Evolutionary conservation across 2,888 invertebrate genomes (phyloP).

Genomic region (Harpalus rufipes): DNA sequence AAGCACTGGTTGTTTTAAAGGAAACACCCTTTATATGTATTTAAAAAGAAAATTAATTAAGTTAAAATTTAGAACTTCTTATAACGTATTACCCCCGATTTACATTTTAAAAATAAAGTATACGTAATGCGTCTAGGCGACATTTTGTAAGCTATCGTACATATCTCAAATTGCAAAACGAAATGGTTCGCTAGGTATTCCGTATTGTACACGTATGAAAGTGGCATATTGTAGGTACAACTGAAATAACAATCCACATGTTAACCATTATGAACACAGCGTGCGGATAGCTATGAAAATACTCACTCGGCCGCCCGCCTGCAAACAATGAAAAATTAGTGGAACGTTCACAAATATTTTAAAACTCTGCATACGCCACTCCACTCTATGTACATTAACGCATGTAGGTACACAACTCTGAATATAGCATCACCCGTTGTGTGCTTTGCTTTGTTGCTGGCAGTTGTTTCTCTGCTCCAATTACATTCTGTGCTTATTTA

Average conservation of each 20-base stretch:
- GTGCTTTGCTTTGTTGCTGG: not conserved
- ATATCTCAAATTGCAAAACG: not conserved
- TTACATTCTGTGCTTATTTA: not conserved
- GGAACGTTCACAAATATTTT: constrained; percentile 61
- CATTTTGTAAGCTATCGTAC: not conserved
- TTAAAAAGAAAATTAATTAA: no score
- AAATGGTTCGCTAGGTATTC: constrained; percentile 1
- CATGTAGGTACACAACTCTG: not conserved
- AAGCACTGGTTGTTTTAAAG: no score
- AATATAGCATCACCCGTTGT: not conserved
- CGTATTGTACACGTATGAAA: constrained; percentile 36
- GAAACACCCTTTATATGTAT: no score
- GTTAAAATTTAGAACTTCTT: no score
- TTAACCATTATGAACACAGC: constrained; percentile 55
- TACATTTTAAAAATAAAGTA: no score
- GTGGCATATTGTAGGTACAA: constrained; percentile 50
- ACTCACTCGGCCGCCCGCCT: constrained; percentile 29
- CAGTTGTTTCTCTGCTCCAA: not conserved
- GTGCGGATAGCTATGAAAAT: constrained; percentile 52
- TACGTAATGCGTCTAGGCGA: no score
- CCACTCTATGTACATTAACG: constrained; percentile 18
- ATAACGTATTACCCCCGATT: no score
- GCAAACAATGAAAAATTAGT: constrained; percentile 63
- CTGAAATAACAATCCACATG: constrained; percentile 62
- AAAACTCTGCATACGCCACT: constrained; percentile 31